Conservation (phyloP, 2,888 invertebrate genomes). For the Mayetiola destructor region DNA sequence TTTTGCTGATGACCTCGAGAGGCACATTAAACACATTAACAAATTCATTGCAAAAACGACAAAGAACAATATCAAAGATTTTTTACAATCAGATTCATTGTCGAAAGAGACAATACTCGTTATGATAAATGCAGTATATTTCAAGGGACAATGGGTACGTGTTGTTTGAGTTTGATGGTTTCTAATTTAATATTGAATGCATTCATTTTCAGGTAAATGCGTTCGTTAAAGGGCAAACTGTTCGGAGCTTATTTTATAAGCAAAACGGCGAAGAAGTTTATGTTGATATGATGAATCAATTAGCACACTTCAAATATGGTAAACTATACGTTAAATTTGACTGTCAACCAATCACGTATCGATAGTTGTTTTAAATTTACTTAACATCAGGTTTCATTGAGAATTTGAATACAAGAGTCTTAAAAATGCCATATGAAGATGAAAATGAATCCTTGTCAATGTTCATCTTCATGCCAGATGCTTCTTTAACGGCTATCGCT, state of each 20-base stretch:
- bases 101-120: not conserved
- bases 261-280: not conserved
- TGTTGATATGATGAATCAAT: not conserved
- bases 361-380: not conserved
- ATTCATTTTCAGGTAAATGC: not conserved
- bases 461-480: not conserved
- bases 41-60: slow-evolving; percentile 62
- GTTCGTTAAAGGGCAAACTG: not conserved
- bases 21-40: slow-evolving; percentile 51
- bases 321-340: not conserved
- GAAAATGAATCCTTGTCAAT: not conserved
- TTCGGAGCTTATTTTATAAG: not conserved
- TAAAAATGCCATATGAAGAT: not conserved
- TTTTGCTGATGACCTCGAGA: slow-evolving; percentile 46
- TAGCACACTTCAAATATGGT: not conserved
- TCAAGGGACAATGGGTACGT: slow-evolving; percentile 66
- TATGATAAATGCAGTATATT: slow-evolving; percentile 57
- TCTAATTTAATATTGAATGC: not conserved
- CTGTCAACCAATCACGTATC: not conserved
- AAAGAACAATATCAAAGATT: slow-evolving; percentile 57
- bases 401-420: not conserved
- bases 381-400: not conserved
- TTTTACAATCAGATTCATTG: slow-evolving; percentile 54
- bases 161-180: not conserved
- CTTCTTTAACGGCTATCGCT: not conserved